phyloP scores from a whole-genome alignment of 2,888 invertebrate genomes.

The Nesidiocoris tenuis region DNA sequence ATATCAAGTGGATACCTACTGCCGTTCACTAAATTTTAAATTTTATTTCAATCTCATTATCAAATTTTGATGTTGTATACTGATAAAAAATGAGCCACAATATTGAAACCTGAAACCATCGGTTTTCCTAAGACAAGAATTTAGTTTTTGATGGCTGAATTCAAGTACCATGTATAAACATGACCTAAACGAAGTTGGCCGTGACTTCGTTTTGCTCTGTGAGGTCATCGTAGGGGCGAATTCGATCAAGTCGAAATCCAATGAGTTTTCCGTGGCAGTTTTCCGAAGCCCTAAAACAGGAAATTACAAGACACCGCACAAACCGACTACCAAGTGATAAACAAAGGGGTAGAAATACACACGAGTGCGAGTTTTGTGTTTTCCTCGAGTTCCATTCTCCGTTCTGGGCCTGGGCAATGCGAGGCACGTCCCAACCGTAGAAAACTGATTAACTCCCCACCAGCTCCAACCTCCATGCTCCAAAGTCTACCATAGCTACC shows the following conservation, averaged over 20 bases:
- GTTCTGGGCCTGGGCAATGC: constrained; percentile 4
- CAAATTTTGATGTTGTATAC: too few relatives aligned
- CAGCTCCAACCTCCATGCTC: neutral
- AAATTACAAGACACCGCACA: neutral
- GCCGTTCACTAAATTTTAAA: too few relatives aligned
- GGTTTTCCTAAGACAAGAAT: too few relatives aligned
- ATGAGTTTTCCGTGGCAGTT: neutral
- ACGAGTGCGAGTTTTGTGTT: neutral
- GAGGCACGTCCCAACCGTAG: constrained; percentile 26
- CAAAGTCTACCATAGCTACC: neutral
- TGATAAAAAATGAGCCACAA: too few relatives aligned
- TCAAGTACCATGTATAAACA: too few relatives aligned
- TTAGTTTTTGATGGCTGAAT: too few relatives aligned
- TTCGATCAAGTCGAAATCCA: neutral
- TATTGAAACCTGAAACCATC: too few relatives aligned
- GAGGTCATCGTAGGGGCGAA: neutral
- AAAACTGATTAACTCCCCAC: constrained; percentile 31
- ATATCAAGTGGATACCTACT: too few relatives aligned
- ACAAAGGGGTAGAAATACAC: neutral
- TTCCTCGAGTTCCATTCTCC: neutral
- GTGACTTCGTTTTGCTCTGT: too few relatives aligned
- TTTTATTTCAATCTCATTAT: too few relatives aligned
- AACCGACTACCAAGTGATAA: neutral
- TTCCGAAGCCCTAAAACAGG: neutral
- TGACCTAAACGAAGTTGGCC: too few relatives aligned